Conservation (phyloP, 2,113 vertebrate species). For the Psammodynastes pulverulentus region DNA sequence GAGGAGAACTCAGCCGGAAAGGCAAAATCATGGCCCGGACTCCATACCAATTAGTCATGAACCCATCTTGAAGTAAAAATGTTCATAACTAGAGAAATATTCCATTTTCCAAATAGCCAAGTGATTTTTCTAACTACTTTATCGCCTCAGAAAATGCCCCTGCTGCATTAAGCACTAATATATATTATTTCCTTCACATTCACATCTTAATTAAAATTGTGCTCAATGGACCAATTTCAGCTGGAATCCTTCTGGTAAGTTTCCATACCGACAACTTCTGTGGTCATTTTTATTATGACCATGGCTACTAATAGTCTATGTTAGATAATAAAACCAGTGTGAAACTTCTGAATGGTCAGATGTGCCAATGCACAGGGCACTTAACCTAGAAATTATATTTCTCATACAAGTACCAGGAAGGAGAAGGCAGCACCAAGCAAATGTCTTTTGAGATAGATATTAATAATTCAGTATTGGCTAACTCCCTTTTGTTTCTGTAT, state of each 20-base stretch:
- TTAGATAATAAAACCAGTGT: neutral
- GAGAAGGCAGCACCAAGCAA: neutral
- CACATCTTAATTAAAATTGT: neutral
- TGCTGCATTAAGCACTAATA: neutral
- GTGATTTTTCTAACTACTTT: neutral
- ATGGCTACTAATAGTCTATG: neutral
- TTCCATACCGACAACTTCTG: neutral
- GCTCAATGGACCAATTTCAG: neutral
- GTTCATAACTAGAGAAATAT: neutral
- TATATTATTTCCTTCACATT: neutral
- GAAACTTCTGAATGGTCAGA: neutral
- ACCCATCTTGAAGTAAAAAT: neutral
- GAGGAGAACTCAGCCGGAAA: neutral
- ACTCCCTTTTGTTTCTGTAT: neutral
- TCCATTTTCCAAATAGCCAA: neutral
- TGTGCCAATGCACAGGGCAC: neutral
- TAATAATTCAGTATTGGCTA: neutral
- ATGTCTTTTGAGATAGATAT: neutral
- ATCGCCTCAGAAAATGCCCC: neutral
- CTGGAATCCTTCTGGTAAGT: neutral
- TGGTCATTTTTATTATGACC: neutral
- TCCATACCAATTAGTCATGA: neutral
- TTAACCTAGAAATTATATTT: neutral
- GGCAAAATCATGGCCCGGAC: neutral
- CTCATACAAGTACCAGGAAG: neutral